A percentile compares a stretch with the other conserved stretches of the same genome.
These are phyloP conservation scores for Anhinga anhinga DNA, from an alignment of 2,113 vertebrate species.

Conservation along the genomic window DNA sequence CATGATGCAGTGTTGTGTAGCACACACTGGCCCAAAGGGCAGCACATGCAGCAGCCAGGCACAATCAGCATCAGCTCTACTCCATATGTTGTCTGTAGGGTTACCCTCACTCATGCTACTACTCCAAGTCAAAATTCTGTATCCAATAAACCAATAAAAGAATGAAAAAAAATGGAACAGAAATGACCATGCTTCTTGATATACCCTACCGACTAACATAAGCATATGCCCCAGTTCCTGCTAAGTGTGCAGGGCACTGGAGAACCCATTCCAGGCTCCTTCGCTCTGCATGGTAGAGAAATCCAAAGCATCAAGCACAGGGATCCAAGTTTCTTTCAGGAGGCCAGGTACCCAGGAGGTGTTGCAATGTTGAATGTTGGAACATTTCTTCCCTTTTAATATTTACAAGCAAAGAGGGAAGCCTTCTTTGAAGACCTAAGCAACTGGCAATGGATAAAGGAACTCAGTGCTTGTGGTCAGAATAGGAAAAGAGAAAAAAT, in stretches of 20 bases:
- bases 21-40: neutral
- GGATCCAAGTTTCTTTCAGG: neutral
- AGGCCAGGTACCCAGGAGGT: neutral
- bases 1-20: neutral
- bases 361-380: neutral
- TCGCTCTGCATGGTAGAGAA: neutral
- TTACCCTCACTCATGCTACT: neutral
- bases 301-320: neutral
- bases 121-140: neutral
- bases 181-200: neutral
- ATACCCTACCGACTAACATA: neutral
- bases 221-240: neutral
- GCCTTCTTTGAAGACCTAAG: neutral
- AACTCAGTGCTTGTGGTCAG: neutral
- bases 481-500: neutral
- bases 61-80: neutral
- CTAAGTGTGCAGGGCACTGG: rapidly evolving
- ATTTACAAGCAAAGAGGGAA: neutral
- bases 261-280: neutral
- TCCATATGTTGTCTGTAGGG: rapidly evolving
- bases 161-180: neutral
- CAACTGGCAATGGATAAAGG: neutral
- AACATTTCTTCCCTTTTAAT: neutral
- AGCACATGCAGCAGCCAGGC: neutral
- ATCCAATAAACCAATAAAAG: neutral